A percentile compares a stretch with the other conserved stretches of the same genome.
Evolutionary conservation across 2,113 vertebrate species (phyloP).

Genomic region (Neomonachus schauinslandi): DNA sequence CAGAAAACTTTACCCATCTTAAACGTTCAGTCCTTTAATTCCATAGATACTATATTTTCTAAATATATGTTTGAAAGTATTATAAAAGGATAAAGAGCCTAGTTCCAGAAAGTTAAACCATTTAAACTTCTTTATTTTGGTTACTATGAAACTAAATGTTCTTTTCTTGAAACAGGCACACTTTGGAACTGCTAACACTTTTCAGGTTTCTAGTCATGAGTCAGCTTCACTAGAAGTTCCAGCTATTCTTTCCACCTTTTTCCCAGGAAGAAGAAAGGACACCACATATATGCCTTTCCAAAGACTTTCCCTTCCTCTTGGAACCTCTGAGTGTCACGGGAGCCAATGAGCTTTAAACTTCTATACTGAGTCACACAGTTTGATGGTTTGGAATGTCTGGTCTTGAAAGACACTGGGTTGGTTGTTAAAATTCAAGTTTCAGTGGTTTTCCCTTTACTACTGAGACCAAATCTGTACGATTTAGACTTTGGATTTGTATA

Average conservation of each 20-base stretch:
- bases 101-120: not conserved
- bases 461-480: not conserved
- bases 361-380: not conserved
- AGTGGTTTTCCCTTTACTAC: not conserved
- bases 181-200: not conserved
- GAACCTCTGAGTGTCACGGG: not conserved
- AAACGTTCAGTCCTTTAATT: not conserved
- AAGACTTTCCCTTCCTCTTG: not conserved
- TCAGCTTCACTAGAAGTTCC: not conserved
- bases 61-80: not conserved
- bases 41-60: not conserved
- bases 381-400: not conserved
- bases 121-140: slow-evolving; percentile 14
- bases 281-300: not conserved
- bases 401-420: not conserved
- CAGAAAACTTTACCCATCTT: not conserved
- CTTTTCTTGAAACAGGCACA: not conserved
- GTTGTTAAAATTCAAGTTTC: not conserved
- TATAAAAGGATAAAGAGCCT: not conserved
- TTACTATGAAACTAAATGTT: not conserved
- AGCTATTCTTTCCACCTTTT: not conserved
- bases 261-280: not conserved
- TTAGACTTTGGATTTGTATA: not conserved
- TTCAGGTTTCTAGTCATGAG: not conserved
- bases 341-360: not conserved